phyloP scores from a whole-genome alignment of 2,888 invertebrate genomes.

The Chalcosyrphus nemorum region DNA sequence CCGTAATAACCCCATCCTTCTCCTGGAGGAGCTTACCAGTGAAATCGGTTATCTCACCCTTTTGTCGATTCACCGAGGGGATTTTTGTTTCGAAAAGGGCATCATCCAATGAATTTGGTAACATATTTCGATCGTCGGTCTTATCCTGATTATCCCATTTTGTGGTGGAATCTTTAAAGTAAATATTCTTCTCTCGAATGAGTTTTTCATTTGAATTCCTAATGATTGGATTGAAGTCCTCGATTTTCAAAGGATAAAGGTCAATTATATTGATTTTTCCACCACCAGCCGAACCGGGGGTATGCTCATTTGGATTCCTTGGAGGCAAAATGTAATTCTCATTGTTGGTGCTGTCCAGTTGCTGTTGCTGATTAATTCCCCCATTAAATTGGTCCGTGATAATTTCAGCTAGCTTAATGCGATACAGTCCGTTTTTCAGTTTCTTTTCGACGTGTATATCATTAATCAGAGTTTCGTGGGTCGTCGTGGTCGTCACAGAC shows the following conservation, averaged over 20 bases:
- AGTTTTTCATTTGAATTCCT: constrained; percentile 77
- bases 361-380: constrained; percentile 61
- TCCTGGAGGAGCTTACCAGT: constrained; percentile 80
- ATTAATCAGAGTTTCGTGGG: constrained; percentile 73
- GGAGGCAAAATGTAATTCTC: constrained; percentile 46
- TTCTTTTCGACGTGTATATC: constrained; percentile 75
- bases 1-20: constrained; percentile 81
- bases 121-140: constrained; percentile 61
- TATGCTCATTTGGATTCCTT: constrained; percentile 1
- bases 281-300: not conserved
- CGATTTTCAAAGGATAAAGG: constrained; percentile 79
- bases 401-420: constrained; percentile 79
- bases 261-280: constrained; percentile 80
- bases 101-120: constrained; percentile 70
- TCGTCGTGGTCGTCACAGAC: constrained; percentile 50
- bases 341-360: constrained; percentile 48
- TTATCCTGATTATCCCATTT: constrained; percentile 51
- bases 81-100: constrained; percentile 72
- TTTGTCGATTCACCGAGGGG: constrained; percentile 55
- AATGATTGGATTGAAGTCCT: constrained; percentile 79
- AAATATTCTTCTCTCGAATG: constrained; percentile 76
- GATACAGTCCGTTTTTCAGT: constrained; percentile 78
- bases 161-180: constrained; percentile 31
- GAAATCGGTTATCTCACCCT: constrained; percentile 75
- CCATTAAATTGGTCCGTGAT: constrained; percentile 76